Evolutionary conservation across 2,888 invertebrate genomes (phyloP), one percentile per base, ranked within the genome.

Genomic region (Pantelozetes paolii): DNA sequence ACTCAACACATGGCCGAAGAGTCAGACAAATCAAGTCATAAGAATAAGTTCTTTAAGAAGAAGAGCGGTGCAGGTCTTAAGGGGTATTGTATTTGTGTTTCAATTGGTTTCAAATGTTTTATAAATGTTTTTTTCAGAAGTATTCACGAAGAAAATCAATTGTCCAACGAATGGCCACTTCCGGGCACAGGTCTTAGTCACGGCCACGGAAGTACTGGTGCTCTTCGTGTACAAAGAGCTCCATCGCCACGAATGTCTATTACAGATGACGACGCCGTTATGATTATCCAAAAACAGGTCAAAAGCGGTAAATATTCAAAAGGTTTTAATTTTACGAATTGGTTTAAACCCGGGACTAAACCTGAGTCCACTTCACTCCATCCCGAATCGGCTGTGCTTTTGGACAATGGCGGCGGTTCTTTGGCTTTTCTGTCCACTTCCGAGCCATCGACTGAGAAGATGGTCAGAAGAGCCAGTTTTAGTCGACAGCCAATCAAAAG

Each of bases 21-120:
- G 11, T 40, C 67, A 23, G 67, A 67, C 3, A 67, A 40, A 18
- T n/a, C 23, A 11, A 67, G 40, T 28, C 71, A 67, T 76, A 87
- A 91, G 79, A 94, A 93, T 80, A 87, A 91, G 75, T 86, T 91
- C 0, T 91, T 94, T 79, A 93, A 94, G 81, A 94, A 94, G 71
- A 78, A 78, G 74, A 54, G 42, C 20, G 48, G 62, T 13, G 50
- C 50, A 3, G 79, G 77, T 64, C 77, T 79, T 20, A 78, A 77
- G 74, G 77, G 76, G 42, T 78, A 79, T 45, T 78, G 79, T 74
- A 77, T 76, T 70, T 79, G n/a, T n/a, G n/a, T n/a, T n/a, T n/a
- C n/a, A n/a, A n/a, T n/a, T n/a, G n/a, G n/a, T n/a, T n/a, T n/a
- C n/a, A n/a, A n/a, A n/a, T n/a, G n/a, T n/a, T n/a, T n/a, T n/a